Evolutionary conservation across 2,797 vertebrate species (phyloP).

Genomic region (Petrocephalus sullivani): DNA sequence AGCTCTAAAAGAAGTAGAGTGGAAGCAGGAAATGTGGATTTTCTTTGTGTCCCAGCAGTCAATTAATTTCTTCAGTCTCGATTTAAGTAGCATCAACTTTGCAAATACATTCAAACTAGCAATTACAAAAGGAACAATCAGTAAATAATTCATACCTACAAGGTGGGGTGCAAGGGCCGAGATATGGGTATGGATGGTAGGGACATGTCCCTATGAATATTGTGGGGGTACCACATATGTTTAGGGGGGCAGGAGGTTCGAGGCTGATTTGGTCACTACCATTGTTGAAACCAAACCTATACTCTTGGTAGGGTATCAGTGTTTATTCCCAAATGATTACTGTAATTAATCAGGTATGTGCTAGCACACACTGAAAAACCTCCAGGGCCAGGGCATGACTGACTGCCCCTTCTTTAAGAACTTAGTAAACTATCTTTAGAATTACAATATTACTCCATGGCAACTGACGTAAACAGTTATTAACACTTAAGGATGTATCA

Average conservation of each 20-base stretch:
- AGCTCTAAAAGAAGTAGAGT: neutral
- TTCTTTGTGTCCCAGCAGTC: neutral
- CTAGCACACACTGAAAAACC: neutral
- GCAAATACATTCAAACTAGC: neutral
- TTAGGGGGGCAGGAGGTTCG: neutral
- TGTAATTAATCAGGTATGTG: neutral
- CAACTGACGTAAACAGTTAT: neutral
- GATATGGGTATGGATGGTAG: neutral
- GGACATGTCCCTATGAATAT: neutral
- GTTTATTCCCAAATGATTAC: neutral
- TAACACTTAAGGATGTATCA: neutral
- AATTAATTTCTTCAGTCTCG: neutral
- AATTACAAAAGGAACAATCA: neutral
- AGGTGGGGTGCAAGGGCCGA: neutral
- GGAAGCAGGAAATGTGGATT: neutral
- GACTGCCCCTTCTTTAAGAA: neutral
- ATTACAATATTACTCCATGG: neutral
- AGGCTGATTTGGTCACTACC: neutral
- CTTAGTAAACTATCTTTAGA: neutral
- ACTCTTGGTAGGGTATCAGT: neutral
- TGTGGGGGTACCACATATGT: neutral
- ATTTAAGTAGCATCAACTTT: neutral
- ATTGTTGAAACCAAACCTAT: neutral
- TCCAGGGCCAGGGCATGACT: neutral
- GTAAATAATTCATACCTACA: neutral